Percentiles rank a stretch among this genome's conserved stretches.
Conservation (phyloP, 2,888 invertebrate species). For the Sylvicola cinctus region DNA sequence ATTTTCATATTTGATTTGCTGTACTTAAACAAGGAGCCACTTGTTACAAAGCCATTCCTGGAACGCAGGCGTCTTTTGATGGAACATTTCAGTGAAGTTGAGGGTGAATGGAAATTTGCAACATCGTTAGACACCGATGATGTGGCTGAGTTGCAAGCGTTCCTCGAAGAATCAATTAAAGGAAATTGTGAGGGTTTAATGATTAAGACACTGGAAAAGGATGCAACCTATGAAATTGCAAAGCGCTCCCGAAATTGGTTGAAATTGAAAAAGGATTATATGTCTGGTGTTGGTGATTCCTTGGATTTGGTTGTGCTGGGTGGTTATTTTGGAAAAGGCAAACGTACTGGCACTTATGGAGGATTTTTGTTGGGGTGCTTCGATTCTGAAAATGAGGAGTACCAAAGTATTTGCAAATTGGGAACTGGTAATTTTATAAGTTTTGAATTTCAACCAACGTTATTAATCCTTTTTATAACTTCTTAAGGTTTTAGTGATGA, state of each 20-base stretch:
- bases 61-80: slow-evolving; percentile 51
- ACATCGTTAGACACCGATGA: slow-evolving; percentile 57
- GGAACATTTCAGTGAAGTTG: slow-evolving; percentile 44
- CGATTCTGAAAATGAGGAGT: slow-evolving; percentile 74
- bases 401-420: slow-evolving; percentile 82
- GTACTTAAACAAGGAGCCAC: slow-evolving; percentile 68
- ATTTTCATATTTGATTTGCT: slow-evolving; percentile 93
- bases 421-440: slow-evolving; percentile 23
- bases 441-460: too few species aligned
- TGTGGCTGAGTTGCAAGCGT: slow-evolving; percentile 82
- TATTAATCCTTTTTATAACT: too few species aligned
- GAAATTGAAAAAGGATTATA: slow-evolving; percentile 93
- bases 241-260: slow-evolving; percentile 87
- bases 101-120: slow-evolving; percentile 80
- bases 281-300: slow-evolving; percentile 92
- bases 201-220: slow-evolving; percentile 78
- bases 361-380: slow-evolving; percentile 91
- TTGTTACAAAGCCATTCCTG: slow-evolving; percentile 58
- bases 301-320: slow-evolving; percentile 91
- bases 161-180: slow-evolving; percentile 85
- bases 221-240: slow-evolving; percentile 93
- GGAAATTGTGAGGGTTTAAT: slow-evolving; percentile 97
- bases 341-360: slow-evolving; percentile 80
- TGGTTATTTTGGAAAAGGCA: slow-evolving; percentile 81
- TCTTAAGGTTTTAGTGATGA: slow-evolving; percentile 91